A percentile compares a stretch with the other conserved stretches of the same genome.
Conservation (phyloP, 64 coral and sea anemone genomes). For the Montipora foliosa region DNA sequence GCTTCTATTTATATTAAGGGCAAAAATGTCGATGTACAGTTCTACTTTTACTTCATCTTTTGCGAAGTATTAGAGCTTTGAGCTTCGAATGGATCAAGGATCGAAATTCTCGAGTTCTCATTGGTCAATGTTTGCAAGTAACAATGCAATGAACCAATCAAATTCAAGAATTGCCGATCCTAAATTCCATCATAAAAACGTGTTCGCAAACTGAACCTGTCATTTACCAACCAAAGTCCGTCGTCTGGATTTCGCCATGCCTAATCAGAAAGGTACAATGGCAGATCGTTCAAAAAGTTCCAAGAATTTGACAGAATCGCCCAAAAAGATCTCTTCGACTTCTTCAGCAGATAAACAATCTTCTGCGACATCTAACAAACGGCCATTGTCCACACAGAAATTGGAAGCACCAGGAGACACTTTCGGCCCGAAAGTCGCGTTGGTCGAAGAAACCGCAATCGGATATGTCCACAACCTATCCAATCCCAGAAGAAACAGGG, state of each 20-base stretch:
- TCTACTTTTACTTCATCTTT: too few relatives aligned
- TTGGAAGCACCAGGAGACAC: slow-evolving; percentile 68
- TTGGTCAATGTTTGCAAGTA: too few relatives aligned
- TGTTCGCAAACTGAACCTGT: slow-evolving; percentile 22
- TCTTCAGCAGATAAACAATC: slow-evolving; percentile 72
- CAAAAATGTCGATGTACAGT: too few relatives aligned
- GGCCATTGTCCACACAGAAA: slow-evolving; percentile 79
- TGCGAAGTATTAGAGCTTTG: too few relatives aligned
- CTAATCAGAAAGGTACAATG: slow-evolving; percentile 49
- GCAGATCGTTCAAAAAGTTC: slow-evolving; percentile 34
- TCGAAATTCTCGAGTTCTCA: too few relatives aligned
- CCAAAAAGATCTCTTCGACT: slow-evolving; percentile 75
- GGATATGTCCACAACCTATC: slow-evolving; percentile 78
- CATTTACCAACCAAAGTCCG: slow-evolving; percentile 41
- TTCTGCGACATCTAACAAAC: slow-evolving; percentile 61
- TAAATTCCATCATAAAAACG: slow-evolving; percentile 14
- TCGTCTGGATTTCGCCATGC: neutral
- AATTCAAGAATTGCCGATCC: too few relatives aligned
- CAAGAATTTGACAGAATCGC: slow-evolving; percentile 46
- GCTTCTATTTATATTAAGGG: too few relatives aligned
- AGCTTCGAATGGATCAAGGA: too few relatives aligned
- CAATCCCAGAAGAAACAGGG: slow-evolving; percentile 75
- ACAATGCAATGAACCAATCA: too few relatives aligned
- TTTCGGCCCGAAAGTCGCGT: slow-evolving; percentile 66
- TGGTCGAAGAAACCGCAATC: slow-evolving; percentile 66